These are phyloP conservation scores for Spermophilus dauricus DNA, from an alignment of 2,113 vertebrate species.

Conservation along the genomic window DNA sequence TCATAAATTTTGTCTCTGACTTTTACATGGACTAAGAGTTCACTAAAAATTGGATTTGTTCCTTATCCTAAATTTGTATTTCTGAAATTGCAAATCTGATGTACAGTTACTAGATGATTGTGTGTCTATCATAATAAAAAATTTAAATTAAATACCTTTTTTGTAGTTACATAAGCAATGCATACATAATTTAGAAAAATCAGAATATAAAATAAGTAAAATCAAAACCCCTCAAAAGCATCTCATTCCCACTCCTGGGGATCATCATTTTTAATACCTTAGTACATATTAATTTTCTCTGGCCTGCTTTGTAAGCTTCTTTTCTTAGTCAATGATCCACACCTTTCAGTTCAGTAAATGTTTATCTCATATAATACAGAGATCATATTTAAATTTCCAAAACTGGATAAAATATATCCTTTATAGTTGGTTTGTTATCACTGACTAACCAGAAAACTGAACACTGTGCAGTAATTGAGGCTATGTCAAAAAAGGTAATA, in stretches of 20 bases:
- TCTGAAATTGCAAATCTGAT: slow-evolving; percentile 24
- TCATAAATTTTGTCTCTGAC: neutral
- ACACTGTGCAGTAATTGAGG: neutral
- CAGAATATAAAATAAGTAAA: neutral
- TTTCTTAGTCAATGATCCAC: slow-evolving; percentile 36
- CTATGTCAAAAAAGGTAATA: neutral
- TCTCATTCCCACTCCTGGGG: neutral
- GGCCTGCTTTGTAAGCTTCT: slow-evolving; percentile 55
- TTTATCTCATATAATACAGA: neutral
- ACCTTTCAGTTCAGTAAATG: neutral
- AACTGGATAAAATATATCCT: neutral
- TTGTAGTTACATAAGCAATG: neutral
- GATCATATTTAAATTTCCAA: slow-evolving; percentile 25
- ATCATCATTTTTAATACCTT: neutral
- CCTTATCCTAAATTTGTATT: neutral
- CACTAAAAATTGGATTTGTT: neutral
- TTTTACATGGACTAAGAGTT: slow-evolving; percentile 5
- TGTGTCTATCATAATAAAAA: neutral
- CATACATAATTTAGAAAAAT: neutral
- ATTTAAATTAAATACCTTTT: neutral
- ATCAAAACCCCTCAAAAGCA: neutral
- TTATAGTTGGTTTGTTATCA: neutral
- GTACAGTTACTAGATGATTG: neutral
- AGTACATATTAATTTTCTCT: neutral
- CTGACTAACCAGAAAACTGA: neutral